These are phyloP conservation scores for Bombus consobrinus DNA, from an alignment of 1,140 invertebrate genomes.

Conservation along the genomic window DNA sequence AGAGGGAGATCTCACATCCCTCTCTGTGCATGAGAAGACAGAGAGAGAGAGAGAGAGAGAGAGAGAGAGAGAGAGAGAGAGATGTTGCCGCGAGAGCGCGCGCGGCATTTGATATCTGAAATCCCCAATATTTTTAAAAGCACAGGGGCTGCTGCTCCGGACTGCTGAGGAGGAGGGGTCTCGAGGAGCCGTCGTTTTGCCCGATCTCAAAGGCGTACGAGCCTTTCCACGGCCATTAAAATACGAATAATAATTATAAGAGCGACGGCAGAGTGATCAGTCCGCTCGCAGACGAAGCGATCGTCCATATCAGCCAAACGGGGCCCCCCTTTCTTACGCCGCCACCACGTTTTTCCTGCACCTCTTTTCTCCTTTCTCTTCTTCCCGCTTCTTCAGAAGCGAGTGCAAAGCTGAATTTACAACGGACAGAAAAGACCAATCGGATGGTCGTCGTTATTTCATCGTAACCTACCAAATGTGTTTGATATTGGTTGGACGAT, in stretches of 20 bases:
- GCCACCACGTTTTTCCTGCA: neutral
- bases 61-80: conserved; percentile 65
- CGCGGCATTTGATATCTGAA: conserved; percentile 79
- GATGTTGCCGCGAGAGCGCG: conserved; percentile 53
- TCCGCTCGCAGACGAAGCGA: conserved; percentile 75
- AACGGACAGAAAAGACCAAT: conserved; percentile 11
- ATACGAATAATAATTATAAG: conserved; percentile 83
- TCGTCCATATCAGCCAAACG: conserved; percentile 76
- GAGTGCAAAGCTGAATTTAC: conserved; percentile 46
- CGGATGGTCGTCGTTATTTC: conserved; percentile 53
- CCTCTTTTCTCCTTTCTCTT: conserved; percentile 21
- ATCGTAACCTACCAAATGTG: neutral
- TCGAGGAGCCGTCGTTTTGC: conserved; percentile 70
- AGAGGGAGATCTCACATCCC: conserved; percentile 50
- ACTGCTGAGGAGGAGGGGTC: conserved; percentile 54
- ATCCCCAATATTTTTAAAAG: conserved; percentile 84
- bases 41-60: conserved; percentile 48
- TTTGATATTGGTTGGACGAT: conserved; percentile 15
- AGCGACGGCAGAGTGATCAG: conserved; percentile 81
- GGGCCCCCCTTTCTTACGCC: conserved; percentile 14
- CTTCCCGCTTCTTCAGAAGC: conserved; percentile 12
- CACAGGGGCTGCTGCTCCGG: conserved; percentile 54
- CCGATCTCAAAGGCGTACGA: conserved; percentile 78
- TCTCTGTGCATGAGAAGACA: conserved; percentile 68
- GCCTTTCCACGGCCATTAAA: conserved; percentile 81